phyloP scores from a whole-genome alignment of 2,113 vertebrate species.

The Holacanthus passer region DNA sequence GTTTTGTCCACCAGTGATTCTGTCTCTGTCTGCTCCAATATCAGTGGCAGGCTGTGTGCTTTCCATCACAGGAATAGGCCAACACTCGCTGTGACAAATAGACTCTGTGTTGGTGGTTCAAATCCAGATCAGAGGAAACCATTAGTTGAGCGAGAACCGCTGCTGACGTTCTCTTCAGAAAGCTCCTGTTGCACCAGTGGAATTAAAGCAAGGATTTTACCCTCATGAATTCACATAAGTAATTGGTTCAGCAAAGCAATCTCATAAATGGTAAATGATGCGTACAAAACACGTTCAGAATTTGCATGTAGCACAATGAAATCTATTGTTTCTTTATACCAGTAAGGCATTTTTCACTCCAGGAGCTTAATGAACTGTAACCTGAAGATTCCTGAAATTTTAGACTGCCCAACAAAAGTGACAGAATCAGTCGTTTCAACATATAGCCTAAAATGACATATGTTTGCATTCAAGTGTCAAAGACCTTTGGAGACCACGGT shows the following conservation, averaged over 20 bases:
- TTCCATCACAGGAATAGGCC: not conserved
- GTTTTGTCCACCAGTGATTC: not conserved
- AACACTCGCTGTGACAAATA: not conserved
- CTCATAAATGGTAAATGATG: not conserved
- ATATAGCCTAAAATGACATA: no score
- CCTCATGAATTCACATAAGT: not conserved
- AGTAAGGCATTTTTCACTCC: no score
- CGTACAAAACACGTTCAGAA: not conserved
- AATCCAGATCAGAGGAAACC: not conserved
- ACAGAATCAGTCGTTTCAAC: no score
- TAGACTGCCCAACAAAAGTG: no score
- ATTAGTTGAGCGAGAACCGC: not conserved
- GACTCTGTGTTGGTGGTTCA: not conserved
- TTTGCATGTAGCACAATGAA: no score
- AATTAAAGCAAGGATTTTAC: not conserved
- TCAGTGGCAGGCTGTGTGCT: not conserved
- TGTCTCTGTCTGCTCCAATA: not conserved
- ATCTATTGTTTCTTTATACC: no score
- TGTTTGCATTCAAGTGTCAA: no score
- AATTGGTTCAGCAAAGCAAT: not conserved
- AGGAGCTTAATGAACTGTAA: no score
- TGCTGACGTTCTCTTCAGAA: not conserved
- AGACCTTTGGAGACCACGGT: no score
- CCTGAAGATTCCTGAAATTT: no score
- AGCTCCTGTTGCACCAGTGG: not conserved